Evolutionary conservation across 1,140 invertebrate species (phyloP), one percentile per base, ranked within the genome.

Genomic region (Cydia amplana): DNA sequence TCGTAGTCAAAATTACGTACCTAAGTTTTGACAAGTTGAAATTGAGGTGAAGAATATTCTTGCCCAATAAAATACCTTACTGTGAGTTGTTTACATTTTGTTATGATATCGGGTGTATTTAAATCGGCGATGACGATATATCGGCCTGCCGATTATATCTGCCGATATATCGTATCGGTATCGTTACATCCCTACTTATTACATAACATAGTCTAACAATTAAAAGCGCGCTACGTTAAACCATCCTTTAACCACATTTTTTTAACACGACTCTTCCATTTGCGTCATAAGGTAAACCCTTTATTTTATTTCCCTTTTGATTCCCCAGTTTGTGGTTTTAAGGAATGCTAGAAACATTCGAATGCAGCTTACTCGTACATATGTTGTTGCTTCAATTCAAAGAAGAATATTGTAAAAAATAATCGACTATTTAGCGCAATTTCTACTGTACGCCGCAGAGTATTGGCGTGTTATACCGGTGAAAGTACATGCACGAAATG

Each of bases 401-500:
- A 67, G 49, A 20, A 63, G 72, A 74, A 74, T 77, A 75, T 74
- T 51, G 60, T 82, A 78, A 74, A 82, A 76, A 84, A 76, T 78
- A 75, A 78, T 79, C 79, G 63, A 73, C 78, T 77, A 43, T 36
- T 70, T 70, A 76, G 74, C 77, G 77, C 80, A 84, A 77, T 87
- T 85, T 86, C 83, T 85, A 85, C 72, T 20, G 74, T 70, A 77
- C 78, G 79, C 79, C 85, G 82, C 85, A 83, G 82, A 86, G 79
- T 83, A 83, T 84, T 89, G 83, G 83, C 87, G 87, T 89, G 85
- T 86, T 83, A 79, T 83, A 87, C 82, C 60, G 83, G 89, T 87
- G 88, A 91, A 90, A 91, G 88, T 89, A 77, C 81, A 87, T 91
- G 85, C 83, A 87, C 85, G 83, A 87, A 89, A 86, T 86, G 75